Base-by-base conservation (phyloP, 2,113 vertebrate species). In the Alces alces region DNA sequence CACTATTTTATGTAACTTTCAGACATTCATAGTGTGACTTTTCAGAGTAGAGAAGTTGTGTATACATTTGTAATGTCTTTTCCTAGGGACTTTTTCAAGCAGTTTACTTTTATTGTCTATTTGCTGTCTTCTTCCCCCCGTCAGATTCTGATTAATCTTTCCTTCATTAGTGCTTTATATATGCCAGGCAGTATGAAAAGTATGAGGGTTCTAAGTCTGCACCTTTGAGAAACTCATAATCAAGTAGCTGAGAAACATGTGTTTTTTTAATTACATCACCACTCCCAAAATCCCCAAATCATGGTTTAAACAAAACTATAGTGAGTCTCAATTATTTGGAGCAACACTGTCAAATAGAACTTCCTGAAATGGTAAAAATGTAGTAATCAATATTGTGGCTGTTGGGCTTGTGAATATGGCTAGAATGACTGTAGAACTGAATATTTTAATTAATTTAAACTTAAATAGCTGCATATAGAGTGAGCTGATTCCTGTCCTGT, bases 81-180 rank as follows among this genome's bases (percentile, higher is more conserved):
- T 76, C 43, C n/a, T 83, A 19, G 54, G n/a, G 17, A 47, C 27
- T 96, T 92, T 86, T 88, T 54, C 28, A 96, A 45, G 30, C 27
- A 93, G 30, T 94, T 95, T 47, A 52, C 61, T 89, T 93, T 97
- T 84, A 61, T 89, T 86, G 16, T 79, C 79, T 97, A 2, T 93
- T 96, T 95, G 47, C 36, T 70, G 25, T 50, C 27, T 73, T 94
- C 30, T 36, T 13, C 39, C 60, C 33, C 30, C 25, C 47, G 10
- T 66, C 27, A 89, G 23, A 33, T 61, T 94, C 70, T 87, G 50
- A 89, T 93, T 91, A 79, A 84, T 85, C 66, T 91, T 47, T 93
- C 36, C 43, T 94, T 94, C 55, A 45, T 88, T 85, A 91, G 47
- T 96, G 6, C 27, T 96, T 94, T 95, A n/a, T 86, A 5, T 87